Evolutionary conservation across 2,888 invertebrate species (phyloP), one percentile per base, ranked within the genome.

Genomic region (Hirtodrosophila trivittata): DNA sequence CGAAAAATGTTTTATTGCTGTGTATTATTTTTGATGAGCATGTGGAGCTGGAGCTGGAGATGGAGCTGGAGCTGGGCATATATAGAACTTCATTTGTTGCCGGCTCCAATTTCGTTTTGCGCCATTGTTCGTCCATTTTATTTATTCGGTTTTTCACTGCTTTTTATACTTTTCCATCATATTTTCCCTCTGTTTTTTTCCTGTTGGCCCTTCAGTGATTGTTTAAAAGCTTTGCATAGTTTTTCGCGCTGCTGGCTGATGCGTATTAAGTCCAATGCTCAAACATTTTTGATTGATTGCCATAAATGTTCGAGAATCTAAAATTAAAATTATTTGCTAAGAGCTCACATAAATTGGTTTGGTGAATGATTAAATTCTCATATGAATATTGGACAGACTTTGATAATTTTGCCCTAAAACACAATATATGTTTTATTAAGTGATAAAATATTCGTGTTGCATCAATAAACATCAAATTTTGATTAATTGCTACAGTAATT

Each of bases 21-120:
- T 63, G 71, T 71, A 74, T 77, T 81, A 71, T 67, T 77, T 75
- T 82, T 82, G 82, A 82, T 66, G 82, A 56, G 64, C 46, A 21
- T 28, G 25, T 6, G 25, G 25, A 25, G 25, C 25, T 3, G 25
- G 25, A 25, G 25, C 25, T 25, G 25, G 25, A 6, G 47, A 28
- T 41, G 75, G 41, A 39, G 45, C n/a, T 14, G 30, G 25, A 8
- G 26, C 13, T 30, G 39, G 10, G 33, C 21, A 8, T 7, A 28
- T 28, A 28, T 16, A 16, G 50, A 41, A 30, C 25, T 46, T 67
- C 52, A 67, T 67, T 68, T 67, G 52, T 54, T 56, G 56, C 54
- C 35, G 30, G 37, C 42, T 33, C 42, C 47, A 52, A 35, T 52
- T 63, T 63, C 63, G 33, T 63, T 63, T 63, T 45, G 3, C 32